Evolutionary conservation across 2,888 invertebrate genomes (phyloP).

Genomic region (Macaria liturata): DNA sequence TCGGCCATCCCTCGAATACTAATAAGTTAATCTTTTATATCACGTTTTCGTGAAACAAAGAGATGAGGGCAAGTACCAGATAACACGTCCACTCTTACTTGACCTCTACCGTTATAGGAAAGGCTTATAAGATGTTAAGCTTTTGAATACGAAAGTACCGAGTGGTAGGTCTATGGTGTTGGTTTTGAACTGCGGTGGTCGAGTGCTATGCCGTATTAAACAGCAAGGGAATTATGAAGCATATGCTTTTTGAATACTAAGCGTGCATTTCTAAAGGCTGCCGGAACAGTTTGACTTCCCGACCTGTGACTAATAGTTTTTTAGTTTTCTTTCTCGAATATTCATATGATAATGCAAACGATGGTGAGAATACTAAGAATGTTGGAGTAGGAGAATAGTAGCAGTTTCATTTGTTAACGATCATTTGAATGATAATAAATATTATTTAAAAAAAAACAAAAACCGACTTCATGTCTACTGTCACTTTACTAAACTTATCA

Average conservation of each 20-base stretch:
- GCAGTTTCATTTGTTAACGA: conserved; percentile 29
- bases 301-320: conserved; percentile 56
- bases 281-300: conserved; percentile 40
- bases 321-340: conserved; percentile 38
- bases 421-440: conserved; percentile 26
- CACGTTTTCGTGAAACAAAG: conserved; percentile 80
- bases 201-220: conserved; percentile 75
- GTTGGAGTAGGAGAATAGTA: conserved; percentile 20
- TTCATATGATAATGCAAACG: conserved; percentile 61
- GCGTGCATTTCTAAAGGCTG: conserved; percentile 61
- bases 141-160: conserved; percentile 37
- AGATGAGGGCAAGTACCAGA: conserved; percentile 73
- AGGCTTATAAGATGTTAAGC: conserved; percentile 27
- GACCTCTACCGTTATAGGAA: conserved; percentile 47
- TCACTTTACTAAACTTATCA: too few species aligned
- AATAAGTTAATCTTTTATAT: conserved; percentile 82
- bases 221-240: conserved; percentile 78
- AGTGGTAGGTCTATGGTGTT: conserved; percentile 48
- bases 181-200: conserved; percentile 64
- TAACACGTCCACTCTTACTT: conserved; percentile 55
- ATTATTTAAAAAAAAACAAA: too few species aligned
- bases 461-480: too few species aligned
- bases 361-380: conserved; percentile 26
- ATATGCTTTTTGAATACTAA: conserved; percentile 78
- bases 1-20: conserved; percentile 69